phyloP scores from a whole-genome alignment of 2,888 invertebrate species.

The Oscheius sp. region DNA sequence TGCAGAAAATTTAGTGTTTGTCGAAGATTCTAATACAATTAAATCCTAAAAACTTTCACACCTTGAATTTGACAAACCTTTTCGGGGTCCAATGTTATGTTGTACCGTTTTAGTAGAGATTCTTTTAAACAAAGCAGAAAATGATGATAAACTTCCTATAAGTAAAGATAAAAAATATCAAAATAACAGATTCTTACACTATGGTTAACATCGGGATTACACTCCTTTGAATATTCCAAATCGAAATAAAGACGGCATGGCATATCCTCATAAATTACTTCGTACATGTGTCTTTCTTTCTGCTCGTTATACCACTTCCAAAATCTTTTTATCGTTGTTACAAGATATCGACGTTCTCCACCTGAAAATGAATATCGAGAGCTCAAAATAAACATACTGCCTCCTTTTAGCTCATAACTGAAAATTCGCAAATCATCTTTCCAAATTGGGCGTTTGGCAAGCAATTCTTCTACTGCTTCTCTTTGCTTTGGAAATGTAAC shows the following conservation, averaged over 20 bases:
- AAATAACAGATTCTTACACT: slow-evolving; percentile 37
- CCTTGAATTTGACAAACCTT: not conserved
- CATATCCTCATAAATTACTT: slow-evolving; percentile 56
- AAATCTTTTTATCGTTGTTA: slow-evolving; percentile 45
- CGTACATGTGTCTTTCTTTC: slow-evolving; percentile 54
- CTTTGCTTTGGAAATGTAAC: slow-evolving; percentile 34
- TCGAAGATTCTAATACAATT: slow-evolving; percentile 60
- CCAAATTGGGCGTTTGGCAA: not conserved
- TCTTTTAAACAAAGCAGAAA: not conserved
- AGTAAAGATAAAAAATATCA: not conserved
- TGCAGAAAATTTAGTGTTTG: slow-evolving; percentile 48
- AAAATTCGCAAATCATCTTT: slow-evolving; percentile 30
- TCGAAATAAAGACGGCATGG: slow-evolving; percentile 67
- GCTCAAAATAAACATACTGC: not conserved
- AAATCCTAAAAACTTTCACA: slow-evolving; percentile 41
- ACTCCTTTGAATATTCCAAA: slow-evolving; percentile 49
- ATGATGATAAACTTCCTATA: slow-evolving; percentile 23
- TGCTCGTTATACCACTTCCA: slow-evolving; percentile 50
- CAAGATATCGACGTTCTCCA: slow-evolving; percentile 35
- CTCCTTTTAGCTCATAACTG: slow-evolving; percentile 29
- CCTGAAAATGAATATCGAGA: slow-evolving; percentile 4
- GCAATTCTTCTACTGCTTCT: slow-evolving; percentile 27
- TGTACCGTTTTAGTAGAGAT: not conserved
- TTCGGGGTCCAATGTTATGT: not conserved
- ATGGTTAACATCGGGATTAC: slow-evolving; percentile 44